A percentile compares a stretch with the other conserved stretches of the same genome.
phyloP scores from a whole-genome alignment of 2,888 invertebrate genomes.

The Drosophila picticornis region DNA sequence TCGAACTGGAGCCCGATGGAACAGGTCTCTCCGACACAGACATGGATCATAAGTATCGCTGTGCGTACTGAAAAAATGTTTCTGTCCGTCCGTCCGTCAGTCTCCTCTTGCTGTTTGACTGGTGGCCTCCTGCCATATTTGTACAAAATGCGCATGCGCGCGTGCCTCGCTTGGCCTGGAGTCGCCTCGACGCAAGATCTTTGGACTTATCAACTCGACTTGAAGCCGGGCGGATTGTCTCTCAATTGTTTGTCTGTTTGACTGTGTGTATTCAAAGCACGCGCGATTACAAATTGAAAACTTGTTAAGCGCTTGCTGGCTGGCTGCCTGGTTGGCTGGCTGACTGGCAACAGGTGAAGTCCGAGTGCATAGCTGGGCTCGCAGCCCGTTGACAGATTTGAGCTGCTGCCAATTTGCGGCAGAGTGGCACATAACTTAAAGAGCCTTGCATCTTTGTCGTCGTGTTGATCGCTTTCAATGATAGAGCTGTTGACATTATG shows the following conservation, averaged over 20 bases:
- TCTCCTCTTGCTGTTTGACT: conserved; percentile 28
- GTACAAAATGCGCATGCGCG: conserved; percentile 63
- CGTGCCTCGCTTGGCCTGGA: conserved; percentile 64
- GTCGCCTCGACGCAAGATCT: conserved; percentile 18
- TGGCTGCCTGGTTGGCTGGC: conserved; percentile 6
- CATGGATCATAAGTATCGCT: conserved; percentile 41
- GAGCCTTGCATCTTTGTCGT: conserved; percentile 22
- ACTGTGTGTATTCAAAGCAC: conserved; percentile 77
- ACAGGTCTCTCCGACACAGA: conserved; percentile 30
- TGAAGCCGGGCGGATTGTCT: conserved; percentile 23
- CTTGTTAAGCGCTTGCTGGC: conserved; percentile 68
- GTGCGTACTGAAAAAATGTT: conserved; percentile 54
- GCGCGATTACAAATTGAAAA: conserved; percentile 81
- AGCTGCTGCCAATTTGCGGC: conserved; percentile 71
- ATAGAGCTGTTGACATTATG: conserved; percentile 76
- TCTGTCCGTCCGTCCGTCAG: conserved; percentile 28
- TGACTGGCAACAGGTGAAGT: conserved; percentile 63
- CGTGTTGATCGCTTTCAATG: conserved; percentile 60
- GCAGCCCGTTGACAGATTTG: conserved; percentile 63
- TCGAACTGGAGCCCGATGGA: conserved; percentile 26
- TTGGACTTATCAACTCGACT: conserved; percentile 10
- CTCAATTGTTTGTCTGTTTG: conserved; percentile 47
- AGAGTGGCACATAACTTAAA: conserved; percentile 40
- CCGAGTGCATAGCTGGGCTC: conserved; percentile 29
- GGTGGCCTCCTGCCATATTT: conserved; percentile 65